Base-by-base conservation (phyloP, 30 jellyfish, hydroid and myxozoan genomes). In the Phacellophora camtschatica region DNA sequence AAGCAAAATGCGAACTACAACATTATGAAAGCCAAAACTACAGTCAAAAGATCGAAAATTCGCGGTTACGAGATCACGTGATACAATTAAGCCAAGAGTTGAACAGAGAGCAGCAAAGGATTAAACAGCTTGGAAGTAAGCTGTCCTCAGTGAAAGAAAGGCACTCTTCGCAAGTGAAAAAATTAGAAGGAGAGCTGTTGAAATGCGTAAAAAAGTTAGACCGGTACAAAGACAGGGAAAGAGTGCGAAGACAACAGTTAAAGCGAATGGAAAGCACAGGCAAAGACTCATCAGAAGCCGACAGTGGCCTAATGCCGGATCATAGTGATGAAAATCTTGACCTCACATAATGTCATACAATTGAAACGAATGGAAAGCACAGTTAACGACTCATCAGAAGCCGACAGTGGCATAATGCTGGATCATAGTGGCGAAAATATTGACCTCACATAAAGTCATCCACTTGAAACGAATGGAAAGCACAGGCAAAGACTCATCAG, bases 251-350 rank as follows among this genome's bases (percentile, higher is more conserved):
- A 25, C 84, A 80, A 27, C 77, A 80, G 24, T 8, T 42, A 16
- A 80, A 80, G 46, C 28, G 75, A 31, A 41, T 45, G 59, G 91
- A 66, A 34, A 64, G 30, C 55, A 63, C 50, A 41, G 77, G 81
- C 30, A 77, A 77, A 58, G 89, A 77, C 45, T 77, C 89, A 0
- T 80, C 91, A 7, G 91, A 80, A 24, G 91, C 91, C 2, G 91
- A 80, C 63, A 80, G 91, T 51, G 91, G 91, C 83, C 67, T 80
- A 16, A 57, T 80, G 50, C 83, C 83, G 53, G 91, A 80, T 50
- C 91, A 80, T 13, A 80, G 83, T 46, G 91, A 80, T 7, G 91
- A 80, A 55, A 43, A 43, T 46, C 57, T 80, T 6, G 84, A 80
- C 35, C 63, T 80, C 19, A 80, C 83, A 35, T 66, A 23, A 66